phyloP scores from a whole-genome alignment of 2,888 invertebrate genomes.

The Drosophila algonquin region DNA sequence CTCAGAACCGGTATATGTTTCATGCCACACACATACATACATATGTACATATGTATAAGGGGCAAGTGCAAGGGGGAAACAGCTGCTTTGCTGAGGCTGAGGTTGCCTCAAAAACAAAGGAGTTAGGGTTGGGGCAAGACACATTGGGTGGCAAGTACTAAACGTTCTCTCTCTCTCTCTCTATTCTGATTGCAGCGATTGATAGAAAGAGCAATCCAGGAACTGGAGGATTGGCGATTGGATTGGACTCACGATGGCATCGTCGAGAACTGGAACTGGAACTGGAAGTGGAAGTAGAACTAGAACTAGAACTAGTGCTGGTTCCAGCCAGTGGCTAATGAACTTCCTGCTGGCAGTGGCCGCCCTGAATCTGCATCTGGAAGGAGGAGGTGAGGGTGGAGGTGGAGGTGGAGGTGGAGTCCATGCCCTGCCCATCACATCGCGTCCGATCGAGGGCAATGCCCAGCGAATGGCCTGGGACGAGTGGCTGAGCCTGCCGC shows the following conservation, averaged over 20 bases:
- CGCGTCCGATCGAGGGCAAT: slow-evolving; percentile 83
- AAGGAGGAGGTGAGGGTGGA: background rate
- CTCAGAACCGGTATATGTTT: slow-evolving; percentile 1
- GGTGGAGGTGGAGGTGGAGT: slow-evolving; percentile 3
- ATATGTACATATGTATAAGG: background rate
- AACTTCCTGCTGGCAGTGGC: slow-evolving; percentile 29
- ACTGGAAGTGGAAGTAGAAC: slow-evolving; percentile 1
- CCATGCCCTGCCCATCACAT: slow-evolving; percentile 82
- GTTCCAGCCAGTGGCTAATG: slow-evolving; percentile 15
- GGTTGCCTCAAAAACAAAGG: background rate
- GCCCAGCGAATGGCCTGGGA: slow-evolving; percentile 83
- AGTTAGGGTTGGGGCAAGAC: background rate
- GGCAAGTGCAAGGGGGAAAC: background rate
- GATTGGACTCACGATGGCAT: slow-evolving; percentile 6
- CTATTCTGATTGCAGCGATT: slow-evolving; percentile 19
- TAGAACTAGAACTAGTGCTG: slow-evolving; percentile 8
- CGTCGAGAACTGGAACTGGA: slow-evolving; percentile 6
- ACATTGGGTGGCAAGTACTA: slow-evolving; percentile 19
- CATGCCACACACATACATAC: background rate
- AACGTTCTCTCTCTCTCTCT: background rate
- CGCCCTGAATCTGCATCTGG: slow-evolving; percentile 24
- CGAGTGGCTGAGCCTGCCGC: slow-evolving; percentile 82
- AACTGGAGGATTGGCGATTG: slow-evolving; percentile 10
- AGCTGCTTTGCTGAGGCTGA: background rate
- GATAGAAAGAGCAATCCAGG: background rate